A percentile compares a stretch with the other conserved stretches of the same genome.
phyloP scores from a whole-genome alignment of 2,888 invertebrate genomes.

The Rhynchonema sp. region DNA sequence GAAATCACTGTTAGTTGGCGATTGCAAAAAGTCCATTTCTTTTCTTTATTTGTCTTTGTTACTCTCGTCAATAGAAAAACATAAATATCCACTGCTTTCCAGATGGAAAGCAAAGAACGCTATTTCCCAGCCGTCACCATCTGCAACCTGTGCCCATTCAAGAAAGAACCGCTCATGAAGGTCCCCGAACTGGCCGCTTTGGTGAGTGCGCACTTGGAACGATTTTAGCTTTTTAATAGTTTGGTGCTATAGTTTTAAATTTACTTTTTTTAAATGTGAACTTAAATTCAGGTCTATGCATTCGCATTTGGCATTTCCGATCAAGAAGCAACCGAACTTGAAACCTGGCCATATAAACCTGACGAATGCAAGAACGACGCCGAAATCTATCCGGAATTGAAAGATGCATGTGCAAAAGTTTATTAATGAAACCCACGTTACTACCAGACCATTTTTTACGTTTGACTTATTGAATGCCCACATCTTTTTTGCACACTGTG shows the following conservation, averaged over 20 bases:
- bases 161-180: not conserved
- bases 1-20: not conserved
- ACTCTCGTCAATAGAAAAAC: no score
- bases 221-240: not conserved
- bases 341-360: not conserved
- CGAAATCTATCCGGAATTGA: no score
- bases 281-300: not conserved
- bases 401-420: no score
- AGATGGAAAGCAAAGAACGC: constrained; percentile 3
- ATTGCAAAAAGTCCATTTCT: no score
- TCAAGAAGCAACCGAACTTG: not conserved
- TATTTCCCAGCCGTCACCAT: constrained; percentile 3
- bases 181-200: constrained; percentile 1
- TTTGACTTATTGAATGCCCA: no score
- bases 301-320: not conserved
- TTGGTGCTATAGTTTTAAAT: not conserved
- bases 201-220: not conserved
- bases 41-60: no score
- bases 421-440: no score
- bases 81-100: no score
- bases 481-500: no score
- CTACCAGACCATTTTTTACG: no score
- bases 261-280: not conserved
- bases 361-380: no score
- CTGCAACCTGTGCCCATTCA: constrained; percentile 3